Base-by-base conservation (phyloP, 2,888 invertebrate species). In the Ophion obscuratus region DNA sequence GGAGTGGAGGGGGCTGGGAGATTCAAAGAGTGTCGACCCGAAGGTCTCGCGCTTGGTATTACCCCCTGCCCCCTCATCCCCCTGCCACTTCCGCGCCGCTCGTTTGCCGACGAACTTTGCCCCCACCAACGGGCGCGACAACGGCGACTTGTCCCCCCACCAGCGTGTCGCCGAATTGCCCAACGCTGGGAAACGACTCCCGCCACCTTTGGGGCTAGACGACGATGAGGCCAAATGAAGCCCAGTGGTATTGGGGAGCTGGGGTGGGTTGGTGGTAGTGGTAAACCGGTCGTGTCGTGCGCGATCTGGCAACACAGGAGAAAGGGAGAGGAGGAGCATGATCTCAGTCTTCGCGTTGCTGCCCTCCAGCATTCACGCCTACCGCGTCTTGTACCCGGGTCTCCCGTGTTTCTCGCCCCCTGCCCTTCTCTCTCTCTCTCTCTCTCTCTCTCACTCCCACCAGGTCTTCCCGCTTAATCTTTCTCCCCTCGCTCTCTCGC, bases 281-380 rank as follows among this genome's bases (percentile, higher is more conserved):
- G 76, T 77, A 77, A 86, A 82, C 84, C 67, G 81, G 81, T 78
- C 66, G 81, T 31, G 71, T 53, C 74, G 85, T 71, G 81, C 80
- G 74, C 67, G 85, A 85, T 68, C 78, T 81, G 84, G 85, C 89
- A 84, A 79, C 87, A 91, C 53, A 53, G 53, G 92, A 92, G 92
- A 92, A 92, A 92, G 92, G 92, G 92, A 86, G 70, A 92, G 93
- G 93, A 92, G 92, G 93, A 92, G 93, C 91, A 90, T 88, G 90
- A 89, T 90, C 90, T 93, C 93, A 93, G 93, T 93, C 92, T 92
- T 92, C 89, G 92, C 93, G 93, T 91, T 90, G 93, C 93, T 93
- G 93, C 91, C 93, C 93, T 93, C 93, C 92, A 91, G 93, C 93
- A 93, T 93, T 94, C 94, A 94, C 93, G 93, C 94, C 93, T 94